Evolutionary conservation across 2,888 invertebrate genomes (phyloP).

Genomic region (Phania funesta): DNA sequence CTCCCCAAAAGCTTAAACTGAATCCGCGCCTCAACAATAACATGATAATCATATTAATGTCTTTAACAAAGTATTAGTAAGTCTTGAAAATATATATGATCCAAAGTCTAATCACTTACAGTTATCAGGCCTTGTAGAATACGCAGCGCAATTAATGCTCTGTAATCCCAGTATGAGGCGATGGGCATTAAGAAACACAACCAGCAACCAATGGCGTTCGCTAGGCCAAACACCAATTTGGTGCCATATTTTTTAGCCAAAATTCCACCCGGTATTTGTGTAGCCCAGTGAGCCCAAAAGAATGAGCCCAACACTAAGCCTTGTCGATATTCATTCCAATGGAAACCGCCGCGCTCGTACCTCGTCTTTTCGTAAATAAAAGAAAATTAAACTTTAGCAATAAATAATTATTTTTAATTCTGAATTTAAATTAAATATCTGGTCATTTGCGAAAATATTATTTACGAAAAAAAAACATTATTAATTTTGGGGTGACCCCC

Average conservation of each 20-base stretch:
- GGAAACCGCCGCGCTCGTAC: constrained; percentile 78
- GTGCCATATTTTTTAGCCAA: constrained; percentile 86
- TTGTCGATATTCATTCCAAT: constrained; percentile 85
- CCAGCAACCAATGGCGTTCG: constrained; percentile 84
- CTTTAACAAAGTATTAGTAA: background rate
- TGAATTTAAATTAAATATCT: background rate
- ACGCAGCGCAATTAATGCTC: constrained; percentile 83
- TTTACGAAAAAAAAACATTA: too few relatives aligned
- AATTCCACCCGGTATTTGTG: constrained; percentile 87
- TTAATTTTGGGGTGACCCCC: too few relatives aligned
- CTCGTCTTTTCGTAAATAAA: constrained; percentile 69
- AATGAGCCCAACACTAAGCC: constrained; percentile 85
- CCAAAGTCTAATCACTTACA: constrained; percentile 81
- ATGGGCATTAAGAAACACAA: constrained; percentile 85
- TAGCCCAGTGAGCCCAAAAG: constrained; percentile 87
- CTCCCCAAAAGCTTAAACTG: too few relatives aligned
- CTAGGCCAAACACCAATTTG: constrained; percentile 85
- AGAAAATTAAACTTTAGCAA: background rate
- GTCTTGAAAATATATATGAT: background rate
- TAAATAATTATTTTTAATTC: background rate
- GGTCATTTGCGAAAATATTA: too few relatives aligned
- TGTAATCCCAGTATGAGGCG: constrained; percentile 83
- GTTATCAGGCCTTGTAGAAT: constrained; percentile 86
- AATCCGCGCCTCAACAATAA: too few relatives aligned
- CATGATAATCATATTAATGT: too few relatives aligned